A percentile compares a stretch with the other conserved stretches of the same genome.
These are phyloP conservation scores for Helostoma temminkii DNA, from an alignment of 2,797 vertebrate species.

Conservation along the genomic window DNA sequence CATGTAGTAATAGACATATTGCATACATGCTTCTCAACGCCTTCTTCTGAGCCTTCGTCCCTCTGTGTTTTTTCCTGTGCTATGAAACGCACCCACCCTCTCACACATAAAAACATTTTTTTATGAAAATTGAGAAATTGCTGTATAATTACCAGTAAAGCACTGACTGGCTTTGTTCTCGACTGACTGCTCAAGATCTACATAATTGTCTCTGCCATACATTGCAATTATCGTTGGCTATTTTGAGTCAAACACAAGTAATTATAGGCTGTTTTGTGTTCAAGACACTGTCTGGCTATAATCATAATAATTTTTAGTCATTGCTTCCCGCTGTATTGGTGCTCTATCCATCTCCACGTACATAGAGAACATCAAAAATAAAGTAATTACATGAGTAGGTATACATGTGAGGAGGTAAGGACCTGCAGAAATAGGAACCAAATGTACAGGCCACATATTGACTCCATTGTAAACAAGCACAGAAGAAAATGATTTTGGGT, in stretches of 20 bases:
- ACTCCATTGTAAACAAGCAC: background rate
- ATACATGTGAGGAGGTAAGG: background rate
- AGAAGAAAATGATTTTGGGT: no score
- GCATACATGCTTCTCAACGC: background rate
- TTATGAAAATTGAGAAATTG: constrained; percentile 54
- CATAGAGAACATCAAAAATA: background rate
- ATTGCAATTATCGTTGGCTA: constrained; percentile 56
- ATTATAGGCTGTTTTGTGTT: constrained; percentile 34
- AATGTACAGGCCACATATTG: background rate
- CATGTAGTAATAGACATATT: background rate
- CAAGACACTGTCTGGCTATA: constrained; percentile 7
- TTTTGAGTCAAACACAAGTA: constrained; percentile 48
- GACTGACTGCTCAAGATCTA: constrained; percentile 42
- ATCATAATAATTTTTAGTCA: constrained; percentile 41
- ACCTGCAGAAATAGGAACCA: background rate
- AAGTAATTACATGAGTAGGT: constrained; percentile 4
- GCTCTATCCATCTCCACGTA: background rate
- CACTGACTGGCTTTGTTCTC: no score
- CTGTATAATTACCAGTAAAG: constrained; percentile 51
- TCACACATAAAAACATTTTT: constrained; percentile 27
- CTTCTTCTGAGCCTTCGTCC: constrained; percentile 1
- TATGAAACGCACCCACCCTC: background rate
- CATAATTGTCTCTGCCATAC: constrained; percentile 45
- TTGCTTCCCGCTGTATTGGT: background rate
- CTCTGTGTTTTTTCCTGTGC: background rate